A percentile compares a stretch with the other conserved stretches of the same genome.
Conservation (phyloP, 2,113 vertebrate species). For the Dicrurus megarhynchus region DNA sequence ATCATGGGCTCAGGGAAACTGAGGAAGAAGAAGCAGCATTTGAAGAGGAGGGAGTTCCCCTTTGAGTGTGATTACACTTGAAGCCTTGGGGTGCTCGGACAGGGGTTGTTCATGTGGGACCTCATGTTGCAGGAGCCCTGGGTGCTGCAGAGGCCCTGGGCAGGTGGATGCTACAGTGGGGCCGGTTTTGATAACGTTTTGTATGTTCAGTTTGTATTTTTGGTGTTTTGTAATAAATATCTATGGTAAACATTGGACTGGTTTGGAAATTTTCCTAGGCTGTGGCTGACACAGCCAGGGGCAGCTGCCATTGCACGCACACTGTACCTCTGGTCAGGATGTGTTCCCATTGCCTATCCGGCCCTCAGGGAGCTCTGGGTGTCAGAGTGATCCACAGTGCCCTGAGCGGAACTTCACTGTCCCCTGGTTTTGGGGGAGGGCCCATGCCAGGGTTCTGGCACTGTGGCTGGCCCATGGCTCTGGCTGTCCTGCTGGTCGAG, state of each 20-base stretch:
- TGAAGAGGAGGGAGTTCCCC: background rate
- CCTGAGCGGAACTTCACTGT: accelerated
- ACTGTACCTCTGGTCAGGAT: accelerated
- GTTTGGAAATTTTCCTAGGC: background rate
- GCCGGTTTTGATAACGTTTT: background rate
- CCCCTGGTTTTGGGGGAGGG: accelerated
- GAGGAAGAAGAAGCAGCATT: slow-evolving; percentile 71
- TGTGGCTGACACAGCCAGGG: accelerated
- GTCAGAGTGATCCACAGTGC: accelerated
- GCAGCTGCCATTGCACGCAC: accelerated
- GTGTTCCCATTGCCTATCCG: accelerated
- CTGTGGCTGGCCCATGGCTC: accelerated
- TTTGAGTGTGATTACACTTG: background rate
- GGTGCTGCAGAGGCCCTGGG: background rate
- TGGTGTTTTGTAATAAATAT: slow-evolving; percentile 40
- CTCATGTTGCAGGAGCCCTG: background rate
- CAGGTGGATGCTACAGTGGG: accelerated
- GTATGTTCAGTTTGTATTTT: background rate
- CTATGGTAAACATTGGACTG: background rate
- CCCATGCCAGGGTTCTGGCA: accelerated
- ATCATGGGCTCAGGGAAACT: slow-evolving; percentile 85
- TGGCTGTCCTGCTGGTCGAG: background rate
- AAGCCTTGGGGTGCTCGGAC: background rate
- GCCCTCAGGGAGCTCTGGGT: background rate
- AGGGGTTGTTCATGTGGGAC: background rate